Base-by-base conservation (phyloP, 2,797 vertebrate genomes). In the Peromyscus aztecus region DNA sequence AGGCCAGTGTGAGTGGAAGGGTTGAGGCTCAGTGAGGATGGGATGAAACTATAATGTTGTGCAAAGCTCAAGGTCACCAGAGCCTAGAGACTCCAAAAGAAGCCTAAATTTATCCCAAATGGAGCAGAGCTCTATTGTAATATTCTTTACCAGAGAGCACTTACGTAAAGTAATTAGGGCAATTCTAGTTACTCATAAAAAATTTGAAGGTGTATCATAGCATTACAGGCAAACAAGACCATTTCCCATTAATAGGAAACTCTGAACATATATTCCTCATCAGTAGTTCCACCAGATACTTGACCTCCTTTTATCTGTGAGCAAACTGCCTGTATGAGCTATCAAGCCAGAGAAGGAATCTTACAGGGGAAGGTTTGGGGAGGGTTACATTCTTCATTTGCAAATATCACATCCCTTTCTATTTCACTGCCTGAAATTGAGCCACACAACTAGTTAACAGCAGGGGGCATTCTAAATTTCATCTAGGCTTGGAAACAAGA, bases 151-250 rank as follows among this genome's bases (percentile, higher is more conserved):
- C 81, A 63, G 73, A 82, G 49, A 94, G 77, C 59, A 86, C n/a
- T 55, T 17, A 67, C 21, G 43, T 52, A 43, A 21, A 69, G 40
- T 61, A 88, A 90, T 83, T 80, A 84, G 52, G 37, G 6, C 55
- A 59, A 77, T 67, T 94, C 23, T 90, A 67, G 49, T 34, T 55
- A 92, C 19, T 81, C 19, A 78, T 37, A 73, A 90, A 37, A 92
- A 73, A 95, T 71, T 24, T 8, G 71, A 92, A 80, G 57, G 37
- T 59, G 46, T 8, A 75, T 27, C 52, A 40, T 89, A 88, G 31
- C 24, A 67, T 23, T 63, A 94, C 81, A 92, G 12, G 4, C 34
- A 71, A 89, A 23, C 6, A 73, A 80, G 65, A 80, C 37, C 76
- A 57, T 92, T 83, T 95, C 7, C 34, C 23, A 21, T 89, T 95